A percentile compares a stretch with the other conserved stretches of the same genome.
Evolutionary conservation across 2,113 vertebrate genomes (phyloP).

Genomic region (Hemibagrus wyckioides): DNA sequence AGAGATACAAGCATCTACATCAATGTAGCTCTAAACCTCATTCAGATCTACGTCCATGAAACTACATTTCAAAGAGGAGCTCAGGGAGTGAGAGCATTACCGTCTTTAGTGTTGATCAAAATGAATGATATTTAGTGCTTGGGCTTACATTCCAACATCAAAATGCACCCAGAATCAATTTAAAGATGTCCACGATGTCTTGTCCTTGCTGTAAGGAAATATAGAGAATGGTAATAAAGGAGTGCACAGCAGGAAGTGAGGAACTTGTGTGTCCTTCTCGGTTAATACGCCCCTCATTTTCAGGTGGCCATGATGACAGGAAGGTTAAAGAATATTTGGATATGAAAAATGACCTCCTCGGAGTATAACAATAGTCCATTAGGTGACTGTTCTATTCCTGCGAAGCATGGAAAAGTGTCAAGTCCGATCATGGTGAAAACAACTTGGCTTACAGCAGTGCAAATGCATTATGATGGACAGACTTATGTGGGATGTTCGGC

Average conservation of each 20-base stretch:
- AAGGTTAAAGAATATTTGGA: conserved; percentile 36
- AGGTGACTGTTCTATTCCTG: conserved; percentile 25
- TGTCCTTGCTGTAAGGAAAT: conserved; percentile 16
- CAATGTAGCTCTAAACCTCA: not conserved
- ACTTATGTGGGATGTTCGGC: conserved; percentile 49
- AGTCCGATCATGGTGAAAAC: conserved; percentile 24
- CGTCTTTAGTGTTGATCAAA: not conserved
- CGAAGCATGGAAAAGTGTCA: conserved; percentile 33
- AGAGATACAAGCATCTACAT: not conserved
- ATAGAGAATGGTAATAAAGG: conserved; percentile 54
- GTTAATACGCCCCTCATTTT: conserved; percentile 14
- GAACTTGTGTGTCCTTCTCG: conserved; percentile 5
- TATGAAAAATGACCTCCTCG: conserved; percentile 29
- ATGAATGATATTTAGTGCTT: not conserved
- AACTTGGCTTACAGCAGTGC: conserved; percentile 40
- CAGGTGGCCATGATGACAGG: not conserved
- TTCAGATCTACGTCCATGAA: not conserved
- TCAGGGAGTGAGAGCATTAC: not conserved
- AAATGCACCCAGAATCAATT: not conserved
- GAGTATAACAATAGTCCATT: conserved; percentile 39
- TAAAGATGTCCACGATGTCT: not conserved
- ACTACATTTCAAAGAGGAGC: not conserved
- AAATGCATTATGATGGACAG: conserved; percentile 52
- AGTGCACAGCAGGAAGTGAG: conserved; percentile 41
- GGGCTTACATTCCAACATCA: not conserved